These are phyloP conservation scores for Thymallus thymallus DNA, from an alignment of 2,113 vertebrate genomes.

Conservation along the genomic window DNA sequence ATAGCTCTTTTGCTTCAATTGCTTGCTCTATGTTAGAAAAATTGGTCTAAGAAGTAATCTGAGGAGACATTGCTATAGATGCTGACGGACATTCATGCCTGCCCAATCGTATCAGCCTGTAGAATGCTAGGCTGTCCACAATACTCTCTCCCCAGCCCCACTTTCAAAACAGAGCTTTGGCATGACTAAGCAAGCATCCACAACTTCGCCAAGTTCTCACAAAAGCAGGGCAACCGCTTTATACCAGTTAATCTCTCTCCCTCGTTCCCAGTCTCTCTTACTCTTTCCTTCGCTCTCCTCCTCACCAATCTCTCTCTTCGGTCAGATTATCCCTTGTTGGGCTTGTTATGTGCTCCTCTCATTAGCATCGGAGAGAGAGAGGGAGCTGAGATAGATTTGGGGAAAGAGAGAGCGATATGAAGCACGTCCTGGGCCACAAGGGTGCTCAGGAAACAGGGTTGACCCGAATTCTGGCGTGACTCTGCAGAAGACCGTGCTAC, in stretches of 20 bases:
- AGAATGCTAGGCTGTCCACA: no score
- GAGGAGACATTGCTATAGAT: no score
- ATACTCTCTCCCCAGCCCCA: no score
- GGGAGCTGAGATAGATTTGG: constrained; percentile 14
- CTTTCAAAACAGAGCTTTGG: no score
- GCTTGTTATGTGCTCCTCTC: neutral
- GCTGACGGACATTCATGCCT: neutral
- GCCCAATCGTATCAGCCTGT: no score
- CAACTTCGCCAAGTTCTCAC: constrained; percentile 5
- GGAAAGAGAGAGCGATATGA: constrained; percentile 8
- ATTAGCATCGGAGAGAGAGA: constrained; percentile 7
- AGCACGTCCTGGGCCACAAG: no score
- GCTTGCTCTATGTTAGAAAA: no score
- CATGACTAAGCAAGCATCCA: constrained; percentile 1
- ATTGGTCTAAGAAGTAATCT: no score
- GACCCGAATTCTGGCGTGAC: constrained; percentile 59
- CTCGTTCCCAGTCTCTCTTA: neutral
- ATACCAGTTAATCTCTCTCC: constrained; percentile 55
- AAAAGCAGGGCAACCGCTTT: constrained; percentile 17
- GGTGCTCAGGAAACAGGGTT: neutral
- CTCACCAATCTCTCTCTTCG: constrained; percentile 19
- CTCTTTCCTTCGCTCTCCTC: constrained; percentile 48
- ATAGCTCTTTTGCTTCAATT: no score
- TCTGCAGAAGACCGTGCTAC: constrained; percentile 14
- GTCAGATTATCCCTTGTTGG: no score